Evolutionary conservation across 2,888 invertebrate genomes (phyloP), one percentile per base, ranked within the genome.

Genomic region (Chrysina gloriosa): DNA sequence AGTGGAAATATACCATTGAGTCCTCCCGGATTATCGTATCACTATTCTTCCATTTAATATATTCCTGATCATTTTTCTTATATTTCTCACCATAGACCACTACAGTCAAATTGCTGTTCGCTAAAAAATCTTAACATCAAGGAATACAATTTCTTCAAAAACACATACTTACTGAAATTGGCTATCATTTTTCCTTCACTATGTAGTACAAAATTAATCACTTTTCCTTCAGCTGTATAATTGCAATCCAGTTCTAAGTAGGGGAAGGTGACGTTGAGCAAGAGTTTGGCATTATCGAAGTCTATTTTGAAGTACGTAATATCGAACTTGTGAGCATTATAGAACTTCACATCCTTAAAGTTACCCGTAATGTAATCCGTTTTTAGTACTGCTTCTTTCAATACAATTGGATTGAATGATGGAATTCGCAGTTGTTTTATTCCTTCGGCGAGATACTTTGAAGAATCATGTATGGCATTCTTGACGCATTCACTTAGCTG

Each of bases 321-420:
- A 3, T 63, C 80, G 73, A 86, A 87, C 72, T 84, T 82, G 1
- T 84, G 78, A 27, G 84, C 84, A 2, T 87, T 86, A 0, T 82
- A 79, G 0, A 87, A 84, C 69, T 81, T 83, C 0, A 88, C 7
- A 39, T 69, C 34, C 3, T 14, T 34, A 11, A 63, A 29, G n/a
- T 6, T 16, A 4, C 27, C 36, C 14, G 34, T 16, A 14, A 31
- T 29, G 14, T 23, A 54, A 3, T 3, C 14, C 9, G 56, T 45
- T 68, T 79, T 79, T 67, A 85, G 78, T 21, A 79, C 77, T n/a
- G 84, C 75, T 70, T 82, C 78, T 0, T 84, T 81, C 2, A 85
- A 75, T 5, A 70, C 65, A 7, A 85, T 77, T 0, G 85, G 85
- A 58, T 85, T 84, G 61, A 84, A 82, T 0, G 82, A 72, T 9